Conservation (phyloP, 2,888 invertebrate genomes). For the Tolmerus cingulatus region DNA sequence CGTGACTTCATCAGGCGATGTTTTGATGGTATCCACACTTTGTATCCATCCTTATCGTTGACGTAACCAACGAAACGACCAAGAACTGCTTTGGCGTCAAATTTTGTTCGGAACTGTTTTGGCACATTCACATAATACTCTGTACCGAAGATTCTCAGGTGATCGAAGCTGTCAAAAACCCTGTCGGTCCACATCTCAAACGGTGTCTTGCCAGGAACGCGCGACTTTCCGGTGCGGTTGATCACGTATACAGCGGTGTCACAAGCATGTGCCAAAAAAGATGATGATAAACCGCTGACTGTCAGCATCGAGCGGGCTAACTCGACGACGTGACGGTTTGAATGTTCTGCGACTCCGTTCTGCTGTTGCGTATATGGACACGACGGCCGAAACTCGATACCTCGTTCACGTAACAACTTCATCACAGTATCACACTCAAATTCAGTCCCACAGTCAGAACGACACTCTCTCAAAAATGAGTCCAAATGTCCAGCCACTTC, state of each 20-base stretch:
- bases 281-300: not conserved
- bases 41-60: not conserved
- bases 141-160: not conserved
- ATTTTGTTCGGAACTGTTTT: not conserved
- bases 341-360: constrained; percentile 9
- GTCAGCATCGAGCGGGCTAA: not conserved
- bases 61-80: not conserved
- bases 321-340: not conserved
- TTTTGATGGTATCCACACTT: constrained; percentile 21
- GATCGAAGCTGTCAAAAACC: not conserved
- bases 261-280: not conserved
- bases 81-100: not conserved
- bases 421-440: not conserved
- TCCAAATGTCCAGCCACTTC: not conserved
- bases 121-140: constrained; percentile 5
- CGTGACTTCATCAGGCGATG: constrained; percentile 6
- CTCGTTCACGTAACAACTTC: not conserved
- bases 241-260: not conserved
- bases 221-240: not conserved
- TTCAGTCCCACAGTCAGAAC: not conserved
- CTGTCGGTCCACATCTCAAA: not conserved
- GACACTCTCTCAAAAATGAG: not conserved
- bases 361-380: not conserved
- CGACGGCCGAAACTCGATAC: not conserved
- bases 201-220: not conserved